phyloP scores from a whole-genome alignment of 2,797 vertebrate genomes.

The Scyliorhinus canicula region DNA sequence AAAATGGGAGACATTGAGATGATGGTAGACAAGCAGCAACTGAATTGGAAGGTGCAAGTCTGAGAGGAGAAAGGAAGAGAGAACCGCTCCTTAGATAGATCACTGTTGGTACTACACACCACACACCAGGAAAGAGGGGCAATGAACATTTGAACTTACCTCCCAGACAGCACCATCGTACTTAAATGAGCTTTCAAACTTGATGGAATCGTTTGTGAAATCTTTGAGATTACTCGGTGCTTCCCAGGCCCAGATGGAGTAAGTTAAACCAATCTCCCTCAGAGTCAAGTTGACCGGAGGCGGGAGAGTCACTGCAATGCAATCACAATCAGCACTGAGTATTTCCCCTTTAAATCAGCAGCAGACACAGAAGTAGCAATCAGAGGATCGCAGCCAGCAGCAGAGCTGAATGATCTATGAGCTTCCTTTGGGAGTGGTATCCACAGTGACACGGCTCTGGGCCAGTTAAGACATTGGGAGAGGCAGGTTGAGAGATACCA shows the following conservation, averaged over 20 bases:
- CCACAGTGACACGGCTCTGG: neutral
- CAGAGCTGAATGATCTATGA: neutral
- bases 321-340: conserved; percentile 40
- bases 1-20: too few relatives aligned
- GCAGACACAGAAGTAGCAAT: neutral
- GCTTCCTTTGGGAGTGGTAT: neutral
- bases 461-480: neutral
- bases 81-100: neutral
- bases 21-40: neutral
- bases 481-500: neutral
- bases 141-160: neutral
- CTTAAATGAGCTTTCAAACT: neutral
- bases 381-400: too few relatives aligned
- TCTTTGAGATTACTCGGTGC: conserved; percentile 43
- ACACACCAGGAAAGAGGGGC: neutral
- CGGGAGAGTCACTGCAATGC: conserved; percentile 49
- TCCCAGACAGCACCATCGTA: neutral
- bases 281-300: conserved; percentile 54
- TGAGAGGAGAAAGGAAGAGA: neutral
- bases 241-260: conserved; percentile 59
- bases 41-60: neutral
- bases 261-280: conserved; percentile 55
- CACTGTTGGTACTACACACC: neutral
- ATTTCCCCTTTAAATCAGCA: neutral
- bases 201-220: too few relatives aligned